Evolutionary conservation across 1,140 invertebrate genomes (phyloP), one percentile per base, ranked within the genome.

Genomic region (Hyles vespertilio): DNA sequence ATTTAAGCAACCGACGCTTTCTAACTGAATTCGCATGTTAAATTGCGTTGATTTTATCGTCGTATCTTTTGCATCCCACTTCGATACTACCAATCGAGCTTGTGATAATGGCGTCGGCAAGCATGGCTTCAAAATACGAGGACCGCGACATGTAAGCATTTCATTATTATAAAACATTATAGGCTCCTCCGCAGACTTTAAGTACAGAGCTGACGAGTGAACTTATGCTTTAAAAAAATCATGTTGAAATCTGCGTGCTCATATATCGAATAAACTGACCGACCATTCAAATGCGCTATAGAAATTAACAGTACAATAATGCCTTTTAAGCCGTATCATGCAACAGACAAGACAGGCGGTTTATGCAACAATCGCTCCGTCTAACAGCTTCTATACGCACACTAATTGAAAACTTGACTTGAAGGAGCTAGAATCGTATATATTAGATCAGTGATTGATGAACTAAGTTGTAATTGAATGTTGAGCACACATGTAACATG

Each of bases 81-180:
- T 5, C 51, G 32, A 34, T 52, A 40, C 34, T 11, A 65, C 61
- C 65, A 61, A 60, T 67, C 62, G 54, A 69, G 74, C 65, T 70
- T 71, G 60, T 61, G 67, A 68, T 72, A 74, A 70, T 69, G 61
- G 58, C 77, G 68, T 77, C 65, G 65, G 57, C 74, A 68, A 78
- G 85, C 85, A 88, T 88, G 85, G 85, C 83, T 88, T 88, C 81
- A 75, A 67, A 82, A 74, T 88, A 84, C 75, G 63, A 70, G 77
- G 75, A 78, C 57, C 63, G 65, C 75, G 57, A 84, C 75, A 87
- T 79, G 85, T 88, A 88, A 88, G 85, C 82, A 84, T 81, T 33
- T 63, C 55, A 72, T 76, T 79, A 73, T 74, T 72, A 68, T 65
- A 59, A 33, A 10, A 48, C 12, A n/a, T 48, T 59, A 57, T 12